Evolutionary conservation across 2,797 vertebrate genomes (phyloP), one percentile per base, ranked within the genome.

Genomic region (Pelobates cultripes): DNA sequence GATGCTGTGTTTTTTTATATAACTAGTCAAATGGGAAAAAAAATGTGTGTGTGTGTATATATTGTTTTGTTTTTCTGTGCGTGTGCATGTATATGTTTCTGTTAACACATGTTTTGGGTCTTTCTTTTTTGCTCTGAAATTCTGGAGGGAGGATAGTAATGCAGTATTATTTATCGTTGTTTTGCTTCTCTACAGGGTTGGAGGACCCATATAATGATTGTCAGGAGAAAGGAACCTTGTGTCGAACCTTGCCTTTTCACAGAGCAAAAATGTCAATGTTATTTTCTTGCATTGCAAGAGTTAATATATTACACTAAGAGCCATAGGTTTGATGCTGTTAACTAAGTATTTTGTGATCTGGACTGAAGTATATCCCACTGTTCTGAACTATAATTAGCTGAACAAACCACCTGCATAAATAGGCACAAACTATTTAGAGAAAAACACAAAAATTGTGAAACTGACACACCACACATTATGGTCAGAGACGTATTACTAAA

Each of bases 331-430:
- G 43, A 68, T 72, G 81, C 64, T 63, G 51, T 77, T 83, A 75
- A 71, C 67, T 63, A 43, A 76, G 75, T 81, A 81, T 81, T 70
- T 81, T 53, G 74, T 47, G 69, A 81, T 63, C 9, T 9, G 13
- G 55, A 4, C 9, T 57, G 3, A 70, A 70, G 13, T 76, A 17
- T 75, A 60, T 63, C 40, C 70, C 43, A 43, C 73, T 76, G 79
- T 75, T 53, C 17, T 70, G 66, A 75, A 76, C 13, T 13, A 70
- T 63, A 41, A 71, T 57, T 64, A 47, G 44, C 67, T 64, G 44
- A 81, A 71, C 45, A 44, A 42, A 44, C 43, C 42, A 70, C 42
- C 43, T 44, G 43, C 42, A 70, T 70, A 43, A 43, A 45, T 44
- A 44, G 5, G 7, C 43, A 14, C 4, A 28, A 28, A 43, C 15